Evolutionary conservation across 2,797 vertebrate genomes (phyloP).

Genomic region (Mormyrus proboscirostris): DNA sequence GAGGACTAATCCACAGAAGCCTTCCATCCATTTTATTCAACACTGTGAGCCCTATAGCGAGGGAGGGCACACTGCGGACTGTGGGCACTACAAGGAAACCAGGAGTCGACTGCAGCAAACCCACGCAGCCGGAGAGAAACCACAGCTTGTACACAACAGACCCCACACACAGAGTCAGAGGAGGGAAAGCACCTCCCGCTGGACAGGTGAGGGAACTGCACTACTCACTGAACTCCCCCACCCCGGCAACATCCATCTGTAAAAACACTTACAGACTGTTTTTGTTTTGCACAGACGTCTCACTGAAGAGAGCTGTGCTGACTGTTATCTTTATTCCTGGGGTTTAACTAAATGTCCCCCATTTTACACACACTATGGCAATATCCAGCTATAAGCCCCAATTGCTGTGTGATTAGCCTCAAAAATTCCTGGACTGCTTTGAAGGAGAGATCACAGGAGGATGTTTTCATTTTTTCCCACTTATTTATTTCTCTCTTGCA

Average conservation of each 20-base stretch:
- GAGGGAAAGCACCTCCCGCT: not conserved
- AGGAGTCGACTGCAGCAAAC: not conserved
- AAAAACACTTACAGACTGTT: not conserved
- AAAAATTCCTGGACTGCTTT: not conserved
- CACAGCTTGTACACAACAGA: not conserved
- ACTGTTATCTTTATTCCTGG: not conserved
- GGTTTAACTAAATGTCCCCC: not conserved
- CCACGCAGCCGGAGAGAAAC: not conserved
- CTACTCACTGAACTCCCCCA: not conserved
- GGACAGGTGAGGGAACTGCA: not conserved
- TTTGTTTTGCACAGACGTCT: not conserved
- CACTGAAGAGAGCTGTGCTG: not conserved
- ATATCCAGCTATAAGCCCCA: not conserved
- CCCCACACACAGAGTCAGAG: not conserved
- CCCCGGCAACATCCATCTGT: not conserved
- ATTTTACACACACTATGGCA: not conserved
- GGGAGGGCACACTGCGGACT: not conserved
- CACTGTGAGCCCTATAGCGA: not conserved
- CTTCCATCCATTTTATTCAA: not conserved
- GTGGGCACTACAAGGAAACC: not conserved
- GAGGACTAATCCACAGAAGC: not conserved
- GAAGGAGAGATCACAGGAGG: not conserved
- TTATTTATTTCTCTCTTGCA: not conserved
- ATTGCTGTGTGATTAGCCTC: not conserved
- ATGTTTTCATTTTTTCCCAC: not conserved